phyloP scores from a whole-genome alignment of 2,113 vertebrate genomes.

The Nettapus auritus region DNA sequence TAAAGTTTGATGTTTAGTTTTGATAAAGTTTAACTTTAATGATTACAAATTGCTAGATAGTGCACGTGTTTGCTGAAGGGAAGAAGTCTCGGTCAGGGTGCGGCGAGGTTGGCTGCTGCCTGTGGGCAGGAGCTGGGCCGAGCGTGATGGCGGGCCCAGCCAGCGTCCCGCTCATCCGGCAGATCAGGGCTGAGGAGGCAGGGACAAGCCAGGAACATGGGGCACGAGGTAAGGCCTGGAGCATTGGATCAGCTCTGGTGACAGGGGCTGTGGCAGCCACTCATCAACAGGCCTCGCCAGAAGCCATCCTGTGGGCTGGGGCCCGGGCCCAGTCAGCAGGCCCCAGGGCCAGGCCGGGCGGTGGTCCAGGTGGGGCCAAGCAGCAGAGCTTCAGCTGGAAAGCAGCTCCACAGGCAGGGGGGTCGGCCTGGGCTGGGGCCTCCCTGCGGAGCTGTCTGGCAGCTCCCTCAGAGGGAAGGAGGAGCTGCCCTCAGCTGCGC shows the following conservation, averaged over 20 bases:
- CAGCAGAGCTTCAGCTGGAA: not conserved
- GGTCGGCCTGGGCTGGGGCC: not conserved
- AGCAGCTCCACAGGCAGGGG: not conserved
- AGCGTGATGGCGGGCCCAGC: not conserved
- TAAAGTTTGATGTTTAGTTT: too few species aligned
- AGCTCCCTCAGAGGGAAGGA: not conserved
- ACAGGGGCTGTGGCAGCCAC: not conserved
- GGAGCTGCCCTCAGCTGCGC: not conserved
- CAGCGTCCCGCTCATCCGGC: not conserved
- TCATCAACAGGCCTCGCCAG: accelerated
- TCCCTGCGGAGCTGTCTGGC: not conserved
- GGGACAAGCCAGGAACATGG: not conserved
- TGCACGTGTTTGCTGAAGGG: not conserved
- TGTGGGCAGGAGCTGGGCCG: accelerated
- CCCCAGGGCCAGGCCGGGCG: accelerated
- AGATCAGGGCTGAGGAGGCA: accelerated
- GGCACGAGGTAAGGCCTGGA: not conserved
- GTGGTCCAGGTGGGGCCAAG: accelerated
- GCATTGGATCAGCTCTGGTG: not conserved
- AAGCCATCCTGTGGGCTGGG: accelerated
- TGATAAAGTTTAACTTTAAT: too few species aligned
- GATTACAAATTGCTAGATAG: not conserved
- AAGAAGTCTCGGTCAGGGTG: not conserved
- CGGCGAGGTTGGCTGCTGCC: not conserved
- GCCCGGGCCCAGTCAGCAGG: not conserved